Percentiles rank a stretch among this genome's conserved stretches.
These are phyloP conservation scores for Coelopa frigida DNA, from an alignment of 1,140 invertebrate species.

Conservation along the genomic window DNA sequence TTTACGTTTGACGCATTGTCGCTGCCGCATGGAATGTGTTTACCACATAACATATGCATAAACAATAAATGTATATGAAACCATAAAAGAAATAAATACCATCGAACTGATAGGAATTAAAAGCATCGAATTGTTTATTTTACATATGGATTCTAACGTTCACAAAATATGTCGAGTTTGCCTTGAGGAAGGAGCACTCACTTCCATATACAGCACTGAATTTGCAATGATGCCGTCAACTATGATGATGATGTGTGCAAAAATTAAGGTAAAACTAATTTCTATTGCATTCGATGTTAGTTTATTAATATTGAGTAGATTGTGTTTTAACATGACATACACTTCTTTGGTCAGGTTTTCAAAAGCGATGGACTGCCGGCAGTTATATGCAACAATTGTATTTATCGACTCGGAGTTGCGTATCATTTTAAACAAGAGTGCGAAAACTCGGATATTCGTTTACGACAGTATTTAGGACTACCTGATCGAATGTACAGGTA, in stretches of 20 bases:
- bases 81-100: too few species aligned
- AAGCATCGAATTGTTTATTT: too few species aligned
- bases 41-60: too few species aligned
- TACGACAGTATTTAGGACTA: slow-evolving; percentile 55
- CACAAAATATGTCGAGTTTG: slow-evolving; percentile 56
- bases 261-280: slow-evolving; percentile 50
- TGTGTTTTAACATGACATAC: slow-evolving; percentile 7
- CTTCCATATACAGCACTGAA: slow-evolving; percentile 55
- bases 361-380: slow-evolving; percentile 57
- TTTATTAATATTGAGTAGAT: not conserved
- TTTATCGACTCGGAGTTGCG: slow-evolving; percentile 56
- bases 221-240: slow-evolving; percentile 55
- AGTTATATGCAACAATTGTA: slow-evolving; percentile 58
- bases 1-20: too few species aligned
- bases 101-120: too few species aligned
- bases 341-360: slow-evolving; percentile 47
- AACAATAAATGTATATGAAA: too few species aligned
- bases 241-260: slow-evolving; percentile 58
- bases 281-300: not conserved
- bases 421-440: slow-evolving; percentile 62
- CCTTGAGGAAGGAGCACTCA: slow-evolving; percentile 53
- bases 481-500: slow-evolving; percentile 26
- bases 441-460: slow-evolving; percentile 54
- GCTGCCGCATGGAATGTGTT: too few species aligned
- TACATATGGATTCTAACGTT: slow-evolving; percentile 40